Evolutionary conservation across 2,797 vertebrate species (phyloP).

Genomic region (Darevskia nairensis): DNA sequence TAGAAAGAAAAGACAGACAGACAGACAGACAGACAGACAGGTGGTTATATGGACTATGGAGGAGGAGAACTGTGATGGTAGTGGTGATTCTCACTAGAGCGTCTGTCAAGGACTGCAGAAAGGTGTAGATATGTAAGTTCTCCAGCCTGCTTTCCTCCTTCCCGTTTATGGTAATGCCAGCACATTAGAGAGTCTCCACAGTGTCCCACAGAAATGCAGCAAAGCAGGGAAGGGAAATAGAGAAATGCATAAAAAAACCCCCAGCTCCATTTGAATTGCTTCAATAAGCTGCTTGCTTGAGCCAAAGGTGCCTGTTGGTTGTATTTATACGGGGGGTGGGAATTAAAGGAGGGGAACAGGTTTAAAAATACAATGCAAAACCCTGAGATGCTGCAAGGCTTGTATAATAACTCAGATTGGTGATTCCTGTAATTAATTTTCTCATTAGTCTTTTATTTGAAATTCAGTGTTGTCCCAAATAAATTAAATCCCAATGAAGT

Average conservation of each 20-base stretch:
- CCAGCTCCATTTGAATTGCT: not conserved
- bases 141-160: not conserved
- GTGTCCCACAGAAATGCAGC: not conserved
- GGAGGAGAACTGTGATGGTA: not conserved
- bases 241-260: not conserved
- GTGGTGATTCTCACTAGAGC: not conserved
- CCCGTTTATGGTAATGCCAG: not conserved
- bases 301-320: not conserved
- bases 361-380: not conserved
- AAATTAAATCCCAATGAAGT: not conserved
- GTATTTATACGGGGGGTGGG: not conserved
- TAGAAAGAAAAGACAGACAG: no score
- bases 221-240: not conserved
- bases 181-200: no score
- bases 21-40: no score
- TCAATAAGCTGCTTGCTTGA: not conserved
- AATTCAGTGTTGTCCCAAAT: not conserved
- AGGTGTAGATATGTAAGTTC: not conserved
- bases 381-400: not conserved
- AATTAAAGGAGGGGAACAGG: fast-evolving
- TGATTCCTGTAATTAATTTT: not conserved
- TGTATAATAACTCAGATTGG: not conserved
- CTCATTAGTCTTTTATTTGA: not conserved
- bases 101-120: not conserved
- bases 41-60: not conserved